Percentiles rank a stretch among this genome's conserved stretches.
Evolutionary conservation across 2,797 vertebrate genomes (phyloP).

Genomic region (Tamandua tetradactyla): DNA sequence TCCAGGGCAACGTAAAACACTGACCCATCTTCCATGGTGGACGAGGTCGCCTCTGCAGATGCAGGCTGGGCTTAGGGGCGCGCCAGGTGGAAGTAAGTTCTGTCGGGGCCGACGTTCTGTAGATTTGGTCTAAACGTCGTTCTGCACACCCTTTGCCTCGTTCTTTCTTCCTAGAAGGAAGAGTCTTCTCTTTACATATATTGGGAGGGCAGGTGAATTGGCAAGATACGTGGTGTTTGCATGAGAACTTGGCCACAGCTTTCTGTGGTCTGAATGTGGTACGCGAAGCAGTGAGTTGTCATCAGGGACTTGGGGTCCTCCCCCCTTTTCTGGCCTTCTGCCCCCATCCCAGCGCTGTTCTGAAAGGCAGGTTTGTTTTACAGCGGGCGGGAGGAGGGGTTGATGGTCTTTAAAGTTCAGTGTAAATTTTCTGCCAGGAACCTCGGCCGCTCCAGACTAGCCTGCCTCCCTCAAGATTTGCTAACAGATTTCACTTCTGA

Average conservation of each 20-base stretch:
- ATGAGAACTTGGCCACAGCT: neutral
- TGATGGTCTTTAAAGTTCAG: slow-evolving; percentile 62
- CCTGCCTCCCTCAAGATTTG: neutral
- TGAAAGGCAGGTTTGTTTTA: slow-evolving; percentile 66
- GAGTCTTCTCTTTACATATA: neutral
- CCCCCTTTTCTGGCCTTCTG: neutral
- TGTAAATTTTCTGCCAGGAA: slow-evolving; percentile 57
- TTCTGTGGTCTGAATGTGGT: neutral
- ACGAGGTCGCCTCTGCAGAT: neutral
- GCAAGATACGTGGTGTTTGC: neutral
- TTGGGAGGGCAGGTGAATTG: neutral
- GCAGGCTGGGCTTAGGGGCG: neutral
- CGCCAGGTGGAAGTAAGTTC: neutral
- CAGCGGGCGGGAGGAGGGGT: neutral
- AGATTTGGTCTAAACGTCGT: too few species aligned
- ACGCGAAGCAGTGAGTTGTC: neutral
- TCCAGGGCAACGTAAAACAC: neutral
- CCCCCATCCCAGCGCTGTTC: neutral
- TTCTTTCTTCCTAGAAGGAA: neutral
- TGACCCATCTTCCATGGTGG: neutral
- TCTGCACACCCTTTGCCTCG: neutral
- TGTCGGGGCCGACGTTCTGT: neutral
- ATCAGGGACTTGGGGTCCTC: neutral
- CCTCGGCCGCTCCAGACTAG: neutral
- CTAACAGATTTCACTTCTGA: slow-evolving; percentile 55